Percentiles rank a stretch among this genome's conserved stretches.
phyloP scores from a whole-genome alignment of 1,140 invertebrate genomes.

The Trichonephila clavipes region DNA sequence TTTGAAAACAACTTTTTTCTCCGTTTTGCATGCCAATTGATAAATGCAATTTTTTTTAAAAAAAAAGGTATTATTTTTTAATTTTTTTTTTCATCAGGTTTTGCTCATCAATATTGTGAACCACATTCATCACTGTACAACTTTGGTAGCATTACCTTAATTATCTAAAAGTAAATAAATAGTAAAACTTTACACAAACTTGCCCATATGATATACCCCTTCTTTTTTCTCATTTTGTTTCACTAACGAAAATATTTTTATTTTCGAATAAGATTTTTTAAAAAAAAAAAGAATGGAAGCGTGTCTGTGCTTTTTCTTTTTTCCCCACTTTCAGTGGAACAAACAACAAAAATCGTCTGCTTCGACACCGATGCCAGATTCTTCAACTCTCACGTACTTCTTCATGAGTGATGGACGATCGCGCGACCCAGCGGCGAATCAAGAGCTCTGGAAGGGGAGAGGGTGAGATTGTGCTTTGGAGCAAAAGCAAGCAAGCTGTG shows the following conservation, averaged over 20 bases:
- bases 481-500: constrained; percentile 11
- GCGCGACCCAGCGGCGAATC: background rate
- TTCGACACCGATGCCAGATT: constrained; percentile 68
- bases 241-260: background rate
- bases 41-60: too few relatives aligned
- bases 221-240: background rate
- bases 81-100: too few relatives aligned
- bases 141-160: too few relatives aligned
- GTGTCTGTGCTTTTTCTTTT: background rate
- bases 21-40: too few relatives aligned
- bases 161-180: background rate
- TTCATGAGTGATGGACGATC: constrained; percentile 56
- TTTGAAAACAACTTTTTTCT: too few relatives aligned
- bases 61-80: too few relatives aligned
- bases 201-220: background rate
- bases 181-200: background rate
- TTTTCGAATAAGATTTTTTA: background rate
- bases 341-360: constrained; percentile 59
- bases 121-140: too few relatives aligned
- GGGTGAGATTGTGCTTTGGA: constrained; percentile 38
- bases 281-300: background rate
- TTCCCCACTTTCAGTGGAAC: background rate
- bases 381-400: background rate
- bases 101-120: too few relatives aligned
- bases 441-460: background rate